Evolutionary conservation across 2,113 vertebrate genomes (phyloP).

Genomic region (Hyperopisus bebe): DNA sequence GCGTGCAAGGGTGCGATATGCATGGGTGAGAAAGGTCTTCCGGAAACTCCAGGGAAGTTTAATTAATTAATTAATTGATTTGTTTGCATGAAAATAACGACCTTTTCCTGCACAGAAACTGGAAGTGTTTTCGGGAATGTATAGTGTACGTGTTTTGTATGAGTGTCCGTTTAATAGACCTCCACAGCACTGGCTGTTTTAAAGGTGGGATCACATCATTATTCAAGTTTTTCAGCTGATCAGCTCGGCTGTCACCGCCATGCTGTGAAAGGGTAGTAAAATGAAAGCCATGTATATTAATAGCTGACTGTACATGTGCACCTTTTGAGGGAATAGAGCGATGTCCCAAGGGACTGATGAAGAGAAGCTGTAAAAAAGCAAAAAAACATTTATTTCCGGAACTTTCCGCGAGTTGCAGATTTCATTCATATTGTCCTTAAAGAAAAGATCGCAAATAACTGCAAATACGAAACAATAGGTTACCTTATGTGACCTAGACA

Average conservation of each 20-base stretch:
- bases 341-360: not conserved
- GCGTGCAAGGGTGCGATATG: not conserved
- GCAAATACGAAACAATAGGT: not conserved
- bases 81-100: not conserved
- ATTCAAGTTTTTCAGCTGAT: not conserved
- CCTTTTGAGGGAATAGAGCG: not conserved
- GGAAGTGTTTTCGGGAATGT: not conserved
- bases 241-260: not conserved
- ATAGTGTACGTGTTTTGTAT: not conserved
- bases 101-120: not conserved
- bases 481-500: not conserved
- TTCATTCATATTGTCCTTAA: not conserved
- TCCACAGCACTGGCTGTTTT: not conserved
- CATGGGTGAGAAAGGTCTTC: not conserved
- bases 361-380: not conserved
- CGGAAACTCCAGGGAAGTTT: not conserved
- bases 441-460: not conserved
- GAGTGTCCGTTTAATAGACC: not conserved
- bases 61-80: not conserved
- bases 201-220: not conserved
- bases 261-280: not conserved
- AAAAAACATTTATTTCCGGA: not conserved
- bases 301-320: not conserved
- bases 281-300: not conserved
- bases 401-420: not conserved